Evolutionary conservation across 2,888 invertebrate genomes (phyloP), one percentile per base, ranked within the genome.

Genomic region (Chloroclystis v-ata): DNA sequence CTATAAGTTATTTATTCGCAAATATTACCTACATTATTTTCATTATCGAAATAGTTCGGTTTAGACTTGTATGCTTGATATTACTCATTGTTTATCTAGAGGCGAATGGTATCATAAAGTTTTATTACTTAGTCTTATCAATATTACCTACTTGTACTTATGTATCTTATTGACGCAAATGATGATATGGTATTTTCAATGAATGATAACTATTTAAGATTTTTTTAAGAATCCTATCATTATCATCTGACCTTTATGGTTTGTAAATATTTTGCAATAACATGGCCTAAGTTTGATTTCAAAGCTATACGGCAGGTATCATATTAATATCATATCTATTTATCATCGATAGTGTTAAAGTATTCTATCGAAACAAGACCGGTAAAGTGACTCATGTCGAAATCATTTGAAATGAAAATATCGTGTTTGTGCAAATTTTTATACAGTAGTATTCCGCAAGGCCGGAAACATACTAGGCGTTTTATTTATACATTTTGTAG

Each of bases 1-100:
- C 32, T 13, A 67, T 65, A 66, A 63, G 59, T 61, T 76, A 77
- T 78, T 77, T 75, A 78, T 77, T 72, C 75, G 68, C 72, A 70
- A 75, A 60, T 75, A 26, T 9, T 8, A 6, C 3, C 26, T 8
- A 2, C 6, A 8, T 9, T 33, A 76, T 69, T 67, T 67, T 70
- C 65, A 71, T 53, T 64, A 65, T 62, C 52, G 47, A 43, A 58
- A 56, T 59, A 64, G 56, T 66, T 59, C 44, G 49, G 57, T 63
- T 74, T 65, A 61, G 57, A 64, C 60, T 64, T 57, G 56, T 61
- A 65, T 58, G 71, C 69, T 75, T 68, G 53, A 60, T 67, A 68
- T 75, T 66, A 72, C 65, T 72, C 64, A 69, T 69, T 63, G 62
- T 69, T 72, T 72, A 72, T 72, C 67, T 59, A 65, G 57, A 58